Conservation (phyloP, 1,140 invertebrate genomes). For the Zaprionus lachaisei region DNA sequence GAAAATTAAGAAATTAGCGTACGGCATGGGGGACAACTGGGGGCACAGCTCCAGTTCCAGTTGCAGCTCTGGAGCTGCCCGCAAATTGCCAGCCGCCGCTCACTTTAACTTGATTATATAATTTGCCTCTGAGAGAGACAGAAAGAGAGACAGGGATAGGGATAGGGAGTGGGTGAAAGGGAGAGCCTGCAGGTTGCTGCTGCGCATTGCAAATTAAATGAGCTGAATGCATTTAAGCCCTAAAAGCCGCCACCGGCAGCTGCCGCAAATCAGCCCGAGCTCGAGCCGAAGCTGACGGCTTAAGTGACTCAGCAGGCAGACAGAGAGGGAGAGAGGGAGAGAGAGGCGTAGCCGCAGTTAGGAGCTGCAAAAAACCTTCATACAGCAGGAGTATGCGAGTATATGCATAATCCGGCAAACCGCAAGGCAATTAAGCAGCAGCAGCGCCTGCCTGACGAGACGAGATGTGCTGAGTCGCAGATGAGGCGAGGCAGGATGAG, state of each 20-base stretch:
- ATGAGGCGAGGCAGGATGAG: not conserved
- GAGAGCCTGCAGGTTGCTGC: conserved; percentile 37
- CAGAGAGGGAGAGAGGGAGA: conserved; percentile 1
- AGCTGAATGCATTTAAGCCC: conserved; percentile 78
- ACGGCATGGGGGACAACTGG: conserved; percentile 49
- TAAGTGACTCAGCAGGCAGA: conserved; percentile 69
- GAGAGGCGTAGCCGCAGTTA: not conserved
- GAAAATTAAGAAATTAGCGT: conserved; percentile 84
- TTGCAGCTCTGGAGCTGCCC: conserved; percentile 33
- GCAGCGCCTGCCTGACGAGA: not conserved
- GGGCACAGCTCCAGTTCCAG: conserved; percentile 26
- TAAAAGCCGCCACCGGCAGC: conserved; percentile 36
- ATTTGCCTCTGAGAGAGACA: conserved; percentile 51
- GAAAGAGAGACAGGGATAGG: conserved; percentile 2
- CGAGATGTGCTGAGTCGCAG: too few relatives aligned
- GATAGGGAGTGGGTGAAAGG: not conserved
- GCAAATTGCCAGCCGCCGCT: conserved; percentile 70
- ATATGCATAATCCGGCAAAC: conserved; percentile 72
- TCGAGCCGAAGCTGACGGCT: conserved; percentile 46
- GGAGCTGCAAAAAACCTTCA: conserved; percentile 42
- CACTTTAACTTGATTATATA: conserved; percentile 83
- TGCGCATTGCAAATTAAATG: conserved; percentile 72
- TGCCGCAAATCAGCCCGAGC: conserved; percentile 73
- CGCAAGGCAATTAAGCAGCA: conserved; percentile 80
- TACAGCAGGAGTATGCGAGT: not conserved